Evolutionary conservation across 2,888 invertebrate genomes (phyloP).

Genomic region (Drosophila anomelani): DNA sequence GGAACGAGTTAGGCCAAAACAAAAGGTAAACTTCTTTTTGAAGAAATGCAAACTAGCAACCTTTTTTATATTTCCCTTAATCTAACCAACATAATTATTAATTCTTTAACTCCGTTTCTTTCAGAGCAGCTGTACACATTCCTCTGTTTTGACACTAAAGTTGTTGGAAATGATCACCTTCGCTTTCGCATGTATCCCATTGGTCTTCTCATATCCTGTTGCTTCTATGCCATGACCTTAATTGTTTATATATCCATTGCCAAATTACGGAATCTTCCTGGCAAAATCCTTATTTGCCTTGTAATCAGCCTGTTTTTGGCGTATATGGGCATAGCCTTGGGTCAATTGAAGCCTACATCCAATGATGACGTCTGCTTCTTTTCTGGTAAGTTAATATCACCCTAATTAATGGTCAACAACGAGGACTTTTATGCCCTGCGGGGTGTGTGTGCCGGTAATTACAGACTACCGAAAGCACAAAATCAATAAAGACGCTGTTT

Average conservation of each 20-base stretch:
- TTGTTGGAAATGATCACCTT: slow-evolving; percentile 79
- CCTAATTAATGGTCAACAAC: slow-evolving; percentile 9
- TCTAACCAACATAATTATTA: not conserved
- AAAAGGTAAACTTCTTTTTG: slow-evolving; percentile 69
- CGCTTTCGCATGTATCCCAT: slow-evolving; percentile 82
- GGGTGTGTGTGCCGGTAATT: not conserved
- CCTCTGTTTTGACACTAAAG: slow-evolving; percentile 82
- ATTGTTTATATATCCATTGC: slow-evolving; percentile 88
- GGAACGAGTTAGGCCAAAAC: slow-evolving; percentile 73
- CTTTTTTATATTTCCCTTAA: not conserved
- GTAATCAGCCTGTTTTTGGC: slow-evolving; percentile 88
- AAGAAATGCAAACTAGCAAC: not conserved
- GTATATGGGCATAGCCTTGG: slow-evolving; percentile 87
- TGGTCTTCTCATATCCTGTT: slow-evolving; percentile 87
- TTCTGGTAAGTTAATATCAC: slow-evolving; percentile 85
- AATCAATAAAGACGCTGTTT: not conserved
- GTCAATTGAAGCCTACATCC: slow-evolving; percentile 85
- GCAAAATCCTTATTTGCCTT: slow-evolving; percentile 90
- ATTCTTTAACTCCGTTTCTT: slow-evolving; percentile 42
- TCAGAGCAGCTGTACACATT: slow-evolving; percentile 82
- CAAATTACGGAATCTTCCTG: slow-evolving; percentile 89
- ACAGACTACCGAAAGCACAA: too few relatives aligned
- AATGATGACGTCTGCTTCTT: slow-evolving; percentile 85
- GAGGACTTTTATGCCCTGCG: slow-evolving; percentile 5
- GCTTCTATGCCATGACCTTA: slow-evolving; percentile 88